phyloP scores from a whole-genome alignment of 2,888 invertebrate species.

The Pharmacophagus antenor region DNA sequence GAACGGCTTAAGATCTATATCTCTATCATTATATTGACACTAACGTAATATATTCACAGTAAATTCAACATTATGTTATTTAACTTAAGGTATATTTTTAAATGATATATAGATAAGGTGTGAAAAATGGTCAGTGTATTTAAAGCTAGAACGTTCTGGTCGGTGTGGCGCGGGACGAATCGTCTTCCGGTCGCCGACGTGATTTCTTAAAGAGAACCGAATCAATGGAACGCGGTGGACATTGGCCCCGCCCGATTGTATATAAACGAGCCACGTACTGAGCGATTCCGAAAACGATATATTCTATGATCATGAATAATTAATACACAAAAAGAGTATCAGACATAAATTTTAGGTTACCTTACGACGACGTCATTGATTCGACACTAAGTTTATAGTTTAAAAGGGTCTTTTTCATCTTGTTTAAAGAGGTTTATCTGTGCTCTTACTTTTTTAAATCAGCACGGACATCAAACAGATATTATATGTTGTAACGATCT shows the following conservation, averaged over 20 bases:
- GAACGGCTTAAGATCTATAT: slow-evolving; percentile 31
- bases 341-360: no score
- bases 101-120: slow-evolving; percentile 34
- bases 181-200: slow-evolving; percentile 77
- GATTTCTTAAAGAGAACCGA: slow-evolving; percentile 77
- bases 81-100: slow-evolving; percentile 38
- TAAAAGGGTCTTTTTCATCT: no score
- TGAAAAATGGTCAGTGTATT: slow-evolving; percentile 52
- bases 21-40: slow-evolving; percentile 1
- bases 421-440: no score
- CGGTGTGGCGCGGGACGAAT: slow-evolving; percentile 69
- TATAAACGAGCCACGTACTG: slow-evolving; percentile 42
- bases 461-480: no score
- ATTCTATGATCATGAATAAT: no score
- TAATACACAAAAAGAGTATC: no score
- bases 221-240: slow-evolving; percentile 75
- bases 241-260: slow-evolving; percentile 71
- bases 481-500: no score
- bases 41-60: background rate
- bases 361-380: no score
- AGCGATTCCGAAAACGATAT: slow-evolving; percentile 33
- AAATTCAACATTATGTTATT: slow-evolving; percentile 24
- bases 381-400: no score
- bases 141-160: slow-evolving; percentile 62
- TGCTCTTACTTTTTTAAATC: no score